Evolutionary conservation across 1,140 invertebrate species (phyloP).

Genomic region (Sycophila sp.): DNA sequence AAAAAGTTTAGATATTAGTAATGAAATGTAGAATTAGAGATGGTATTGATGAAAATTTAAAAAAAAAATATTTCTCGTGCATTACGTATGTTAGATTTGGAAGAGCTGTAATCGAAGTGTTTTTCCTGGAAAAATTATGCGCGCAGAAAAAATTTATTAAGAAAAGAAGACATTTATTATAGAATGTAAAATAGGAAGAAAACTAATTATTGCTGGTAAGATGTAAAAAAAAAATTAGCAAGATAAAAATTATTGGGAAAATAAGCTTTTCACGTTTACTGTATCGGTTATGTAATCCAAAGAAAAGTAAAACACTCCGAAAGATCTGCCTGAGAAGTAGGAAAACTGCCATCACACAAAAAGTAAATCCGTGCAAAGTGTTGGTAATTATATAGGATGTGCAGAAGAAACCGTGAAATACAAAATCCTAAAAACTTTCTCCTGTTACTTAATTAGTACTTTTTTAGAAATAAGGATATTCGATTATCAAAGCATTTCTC

Average conservation of each 20-base stretch:
- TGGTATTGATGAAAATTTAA: conserved; percentile 13
- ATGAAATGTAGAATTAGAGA: background rate
- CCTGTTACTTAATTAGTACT: conserved; percentile 15
- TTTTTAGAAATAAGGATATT: background rate
- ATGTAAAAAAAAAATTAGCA: conserved; percentile 19
- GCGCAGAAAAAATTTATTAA: conserved; percentile 6
- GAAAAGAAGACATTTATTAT: background rate
- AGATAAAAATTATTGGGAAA: background rate
- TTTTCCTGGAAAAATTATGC: conserved; percentile 20
- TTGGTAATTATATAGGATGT: too few species aligned
- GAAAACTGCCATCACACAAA: too few species aligned
- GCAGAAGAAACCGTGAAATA: conserved; percentile 15
- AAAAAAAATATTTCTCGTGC: conserved; percentile 23
- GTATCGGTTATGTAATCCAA: background rate
- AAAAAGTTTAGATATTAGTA: conserved; percentile 2
- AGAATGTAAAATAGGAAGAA: conserved; percentile 23
- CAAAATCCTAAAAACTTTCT: conserved; percentile 19
- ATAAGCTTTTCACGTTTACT: background rate
- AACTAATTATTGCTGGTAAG: background rate
- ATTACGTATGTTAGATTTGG: conserved; percentile 2
- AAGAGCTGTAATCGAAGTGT: background rate
- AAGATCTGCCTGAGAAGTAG: background rate
- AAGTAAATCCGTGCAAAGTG: background rate
- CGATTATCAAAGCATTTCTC: background rate
- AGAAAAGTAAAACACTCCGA: background rate